Evolutionary conservation across 2,797 vertebrate genomes (phyloP).

Genomic region (Garrulus glandarius): DNA sequence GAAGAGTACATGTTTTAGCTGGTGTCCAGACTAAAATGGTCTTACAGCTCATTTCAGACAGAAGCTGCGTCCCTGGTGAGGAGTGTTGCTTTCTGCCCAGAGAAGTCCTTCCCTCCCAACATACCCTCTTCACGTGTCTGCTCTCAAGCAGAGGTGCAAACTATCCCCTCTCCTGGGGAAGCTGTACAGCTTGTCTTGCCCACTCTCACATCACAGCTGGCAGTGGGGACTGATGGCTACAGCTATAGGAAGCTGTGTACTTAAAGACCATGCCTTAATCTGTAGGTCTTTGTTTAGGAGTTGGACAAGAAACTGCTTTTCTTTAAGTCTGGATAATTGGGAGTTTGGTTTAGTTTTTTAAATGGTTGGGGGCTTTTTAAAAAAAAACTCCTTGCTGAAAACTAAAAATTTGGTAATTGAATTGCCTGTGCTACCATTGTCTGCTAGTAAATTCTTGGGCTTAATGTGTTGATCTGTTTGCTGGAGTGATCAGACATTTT

Average conservation of each 20-base stretch:
- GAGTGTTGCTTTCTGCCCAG: background rate
- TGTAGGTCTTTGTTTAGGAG: background rate
- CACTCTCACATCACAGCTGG: rapidly evolving
- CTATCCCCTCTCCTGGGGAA: background rate
- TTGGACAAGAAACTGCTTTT: background rate
- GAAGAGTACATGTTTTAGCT: background rate
- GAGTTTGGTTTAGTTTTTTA: background rate
- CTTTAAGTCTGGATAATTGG: background rate
- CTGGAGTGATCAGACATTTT: background rate
- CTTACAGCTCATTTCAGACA: background rate
- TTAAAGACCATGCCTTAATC: background rate
- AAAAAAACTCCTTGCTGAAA: background rate
- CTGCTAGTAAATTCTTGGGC: background rate
- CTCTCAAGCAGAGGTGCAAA: background rate
- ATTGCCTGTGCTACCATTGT: background rate
- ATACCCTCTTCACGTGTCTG: background rate
- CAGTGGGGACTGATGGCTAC: background rate
- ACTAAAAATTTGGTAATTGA: background rate
- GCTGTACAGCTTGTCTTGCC: background rate
- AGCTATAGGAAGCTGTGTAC: background rate
- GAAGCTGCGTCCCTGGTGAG: background rate
- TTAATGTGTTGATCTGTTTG: background rate
- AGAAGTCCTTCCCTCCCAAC: background rate
- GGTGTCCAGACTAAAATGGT: background rate
- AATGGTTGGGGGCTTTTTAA: background rate